These are phyloP conservation scores for Drosophila subobscura DNA, from an alignment of 1,140 invertebrate species.

Conservation along the genomic window DNA sequence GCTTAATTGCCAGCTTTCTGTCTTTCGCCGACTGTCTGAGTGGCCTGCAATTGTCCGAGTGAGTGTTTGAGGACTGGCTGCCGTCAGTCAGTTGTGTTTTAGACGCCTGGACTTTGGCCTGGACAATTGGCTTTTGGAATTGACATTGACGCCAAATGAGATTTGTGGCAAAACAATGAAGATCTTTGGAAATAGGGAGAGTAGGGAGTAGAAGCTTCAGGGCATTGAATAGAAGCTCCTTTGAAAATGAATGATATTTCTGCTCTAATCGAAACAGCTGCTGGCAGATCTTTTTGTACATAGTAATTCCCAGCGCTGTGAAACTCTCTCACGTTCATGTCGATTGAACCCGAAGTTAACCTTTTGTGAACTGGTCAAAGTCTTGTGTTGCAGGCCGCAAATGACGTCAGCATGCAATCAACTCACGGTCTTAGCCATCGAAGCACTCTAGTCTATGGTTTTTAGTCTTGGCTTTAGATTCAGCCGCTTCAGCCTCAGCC, in stretches of 20 bases:
- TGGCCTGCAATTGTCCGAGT: conserved; percentile 54
- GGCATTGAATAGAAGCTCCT: neutral
- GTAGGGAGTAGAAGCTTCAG: too few species aligned
- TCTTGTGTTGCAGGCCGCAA: conserved; percentile 22
- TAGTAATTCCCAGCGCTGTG: conserved; percentile 12
- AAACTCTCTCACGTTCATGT: conserved; percentile 69
- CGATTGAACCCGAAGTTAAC: conserved; percentile 55
- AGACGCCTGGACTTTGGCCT: conserved; percentile 39
- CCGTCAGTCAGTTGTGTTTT: conserved; percentile 15
- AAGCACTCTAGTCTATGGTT: neutral
- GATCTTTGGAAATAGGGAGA: neutral
- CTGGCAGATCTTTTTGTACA: conserved; percentile 19
- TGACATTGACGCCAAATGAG: conserved; percentile 49
- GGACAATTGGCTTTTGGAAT: conserved; percentile 42
- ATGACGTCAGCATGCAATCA: conserved; percentile 41
- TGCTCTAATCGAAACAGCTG: conserved; percentile 25
- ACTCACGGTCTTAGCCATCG: conserved; percentile 4
- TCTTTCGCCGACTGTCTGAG: conserved; percentile 7
- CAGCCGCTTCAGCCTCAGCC: too few species aligned
- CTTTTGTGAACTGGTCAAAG: conserved; percentile 68
- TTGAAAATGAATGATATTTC: conserved; percentile 30
- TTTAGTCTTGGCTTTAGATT: neutral
- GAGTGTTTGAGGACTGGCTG: conserved; percentile 46
- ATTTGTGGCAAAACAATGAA: conserved; percentile 38
- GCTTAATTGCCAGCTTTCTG: conserved; percentile 61